A percentile compares a stretch with the other conserved stretches of the same genome.
phyloP scores from a whole-genome alignment of 30 jellyfish, hydroid and myxozoan genomes.

The Turritopsis dohrnii region DNA sequence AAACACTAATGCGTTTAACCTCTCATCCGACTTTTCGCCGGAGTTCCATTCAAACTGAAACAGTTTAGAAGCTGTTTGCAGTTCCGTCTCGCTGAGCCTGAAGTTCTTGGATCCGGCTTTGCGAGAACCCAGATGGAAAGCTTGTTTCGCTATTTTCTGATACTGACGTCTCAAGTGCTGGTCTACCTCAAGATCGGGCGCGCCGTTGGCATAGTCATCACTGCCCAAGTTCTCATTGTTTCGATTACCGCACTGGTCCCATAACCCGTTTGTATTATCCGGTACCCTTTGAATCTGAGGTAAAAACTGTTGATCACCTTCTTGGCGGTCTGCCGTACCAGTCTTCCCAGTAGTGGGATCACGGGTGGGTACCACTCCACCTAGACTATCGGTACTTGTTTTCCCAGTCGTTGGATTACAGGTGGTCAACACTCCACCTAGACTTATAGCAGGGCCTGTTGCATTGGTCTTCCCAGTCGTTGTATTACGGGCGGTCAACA shows the following conservation, averaged over 20 bases:
- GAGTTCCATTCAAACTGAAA: not conserved
- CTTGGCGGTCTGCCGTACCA: not conserved
- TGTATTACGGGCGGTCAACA: too few relatives aligned
- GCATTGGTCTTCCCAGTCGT: too few relatives aligned
- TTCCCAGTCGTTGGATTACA: not conserved
- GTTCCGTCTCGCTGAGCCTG: not conserved
- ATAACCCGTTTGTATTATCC: not conserved
- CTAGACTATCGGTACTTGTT: not conserved
- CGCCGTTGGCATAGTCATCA: not conserved
- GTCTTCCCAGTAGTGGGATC: not conserved
- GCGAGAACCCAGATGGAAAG: not conserved
- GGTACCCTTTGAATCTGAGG: not conserved
- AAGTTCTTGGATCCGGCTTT: not conserved
- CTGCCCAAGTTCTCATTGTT: not conserved
- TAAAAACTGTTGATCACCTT: not conserved
- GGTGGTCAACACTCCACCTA: not conserved
- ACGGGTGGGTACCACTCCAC: not conserved
- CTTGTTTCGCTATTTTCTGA: not conserved
- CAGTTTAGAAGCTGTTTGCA: not conserved
- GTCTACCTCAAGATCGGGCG: not conserved
- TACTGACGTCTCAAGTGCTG: not conserved
- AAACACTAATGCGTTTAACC: not conserved
- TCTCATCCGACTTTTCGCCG: not conserved
- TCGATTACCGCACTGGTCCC: not conserved
- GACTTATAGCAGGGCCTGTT: not conserved